Conservation (phyloP, 1,140 invertebrate species). For the Tribolium madens region DNA sequence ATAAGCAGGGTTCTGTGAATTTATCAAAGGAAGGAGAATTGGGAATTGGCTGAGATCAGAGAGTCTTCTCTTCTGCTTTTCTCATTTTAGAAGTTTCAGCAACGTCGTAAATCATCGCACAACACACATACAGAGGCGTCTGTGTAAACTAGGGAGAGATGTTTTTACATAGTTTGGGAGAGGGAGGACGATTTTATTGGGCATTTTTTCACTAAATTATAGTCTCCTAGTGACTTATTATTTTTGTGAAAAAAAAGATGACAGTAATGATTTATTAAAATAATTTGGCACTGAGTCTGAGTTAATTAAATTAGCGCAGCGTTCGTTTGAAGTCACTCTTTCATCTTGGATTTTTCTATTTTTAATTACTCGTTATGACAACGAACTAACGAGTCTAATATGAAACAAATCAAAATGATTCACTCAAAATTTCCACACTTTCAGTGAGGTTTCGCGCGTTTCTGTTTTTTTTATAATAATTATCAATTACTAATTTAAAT, state of each 20-base stretch:
- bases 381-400: not conserved
- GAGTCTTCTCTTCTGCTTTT: constrained; percentile 16
- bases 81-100: constrained; percentile 36
- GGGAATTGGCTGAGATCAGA: constrained; percentile 41
- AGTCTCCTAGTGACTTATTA: not conserved
- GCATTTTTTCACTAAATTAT: not conserved
- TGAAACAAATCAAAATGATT: not conserved
- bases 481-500: no score
- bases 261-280: not conserved
- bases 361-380: not conserved
- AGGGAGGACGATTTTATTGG: not conserved
- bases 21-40: constrained; percentile 47
- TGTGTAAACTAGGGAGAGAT: constrained; percentile 18
- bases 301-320: constrained; percentile 19
- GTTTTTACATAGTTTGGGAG: not conserved
- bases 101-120: constrained; percentile 33
- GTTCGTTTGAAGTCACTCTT: constrained; percentile 29
- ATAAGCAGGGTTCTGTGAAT: constrained; percentile 46
- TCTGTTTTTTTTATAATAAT: no score
- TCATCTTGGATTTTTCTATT: constrained; percentile 9
- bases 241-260: not conserved
- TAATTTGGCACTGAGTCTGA: not conserved
- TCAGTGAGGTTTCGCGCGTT: no score
- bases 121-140: constrained; percentile 23
- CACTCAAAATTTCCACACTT: not conserved